Evolutionary conservation across 2,113 vertebrate genomes (phyloP).

Genomic region (Tenrec ecaudatus): DNA sequence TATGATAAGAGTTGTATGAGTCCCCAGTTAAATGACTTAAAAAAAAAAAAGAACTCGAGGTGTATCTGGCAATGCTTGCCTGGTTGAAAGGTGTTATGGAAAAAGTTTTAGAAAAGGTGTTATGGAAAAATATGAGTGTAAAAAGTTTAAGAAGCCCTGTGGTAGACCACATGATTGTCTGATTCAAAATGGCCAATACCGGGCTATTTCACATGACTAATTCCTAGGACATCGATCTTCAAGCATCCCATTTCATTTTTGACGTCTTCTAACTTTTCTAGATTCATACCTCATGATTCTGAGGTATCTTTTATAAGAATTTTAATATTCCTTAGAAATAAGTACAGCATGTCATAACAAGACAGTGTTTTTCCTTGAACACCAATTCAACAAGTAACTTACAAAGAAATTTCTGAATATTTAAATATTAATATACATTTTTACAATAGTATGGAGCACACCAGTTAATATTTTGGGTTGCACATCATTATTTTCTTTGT

Average conservation of each 20-base stretch:
- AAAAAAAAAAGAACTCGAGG: too few species aligned
- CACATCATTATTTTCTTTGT: slow-evolving; percentile 38
- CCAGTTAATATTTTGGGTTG: slow-evolving; percentile 36
- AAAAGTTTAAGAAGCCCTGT: too few species aligned
- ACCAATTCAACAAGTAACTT: slow-evolving; percentile 44
- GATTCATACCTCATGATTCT: not conserved
- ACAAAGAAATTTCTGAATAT: slow-evolving; percentile 25
- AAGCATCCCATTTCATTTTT: not conserved
- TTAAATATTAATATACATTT: not conserved
- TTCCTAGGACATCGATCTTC: not conserved
- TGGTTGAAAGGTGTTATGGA: too few species aligned
- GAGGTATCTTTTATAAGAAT: slow-evolving; percentile 5
- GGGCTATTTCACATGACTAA: too few species aligned
- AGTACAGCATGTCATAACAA: slow-evolving; percentile 55
- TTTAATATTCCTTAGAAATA: slow-evolving; percentile 38
- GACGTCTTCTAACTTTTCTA: not conserved
- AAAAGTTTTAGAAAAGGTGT: too few species aligned
- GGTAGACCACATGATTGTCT: too few species aligned
- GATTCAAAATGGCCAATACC: too few species aligned
- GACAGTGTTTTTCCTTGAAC: slow-evolving; percentile 60
- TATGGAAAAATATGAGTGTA: too few species aligned
- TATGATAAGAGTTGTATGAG: too few species aligned
- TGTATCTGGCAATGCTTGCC: too few species aligned
- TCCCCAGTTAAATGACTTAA: too few species aligned
- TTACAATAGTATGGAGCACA: slow-evolving; percentile 14